Percentiles rank a stretch among this genome's conserved stretches.
These are phyloP conservation scores for Carassius carassius DNA, from an alignment of 2,113 vertebrate genomes.

Conservation along the genomic window DNA sequence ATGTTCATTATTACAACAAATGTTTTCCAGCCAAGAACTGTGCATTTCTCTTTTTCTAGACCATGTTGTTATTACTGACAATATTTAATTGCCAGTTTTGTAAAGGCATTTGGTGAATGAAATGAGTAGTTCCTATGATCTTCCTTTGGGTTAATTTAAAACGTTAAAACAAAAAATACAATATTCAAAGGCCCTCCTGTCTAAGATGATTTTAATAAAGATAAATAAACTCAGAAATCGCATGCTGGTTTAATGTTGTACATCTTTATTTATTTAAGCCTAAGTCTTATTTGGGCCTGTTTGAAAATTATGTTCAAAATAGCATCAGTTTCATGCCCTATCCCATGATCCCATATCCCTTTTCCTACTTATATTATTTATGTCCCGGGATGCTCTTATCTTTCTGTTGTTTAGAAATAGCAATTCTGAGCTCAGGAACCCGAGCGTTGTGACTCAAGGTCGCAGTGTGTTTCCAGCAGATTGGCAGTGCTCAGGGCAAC, in stretches of 20 bases:
- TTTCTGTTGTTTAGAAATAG: slow-evolving; percentile 15
- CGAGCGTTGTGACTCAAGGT: slow-evolving; percentile 19
- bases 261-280: neutral
- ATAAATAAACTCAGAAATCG: too few relatives aligned
- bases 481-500: slow-evolving; percentile 11
- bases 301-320: neutral
- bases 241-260: neutral
- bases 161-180: neutral
- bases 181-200: neutral
- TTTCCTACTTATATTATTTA: neutral
- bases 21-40: neutral
- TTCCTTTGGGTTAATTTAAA: neutral
- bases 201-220: neutral
- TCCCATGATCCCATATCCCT: neutral
- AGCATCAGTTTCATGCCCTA: neutral
- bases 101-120: neutral
- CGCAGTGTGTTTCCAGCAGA: slow-evolving; percentile 37
- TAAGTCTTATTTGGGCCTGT: neutral
- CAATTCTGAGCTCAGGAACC: neutral
- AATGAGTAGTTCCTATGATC: neutral
- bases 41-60: neutral
- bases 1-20: neutral
- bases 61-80: neutral
- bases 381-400: neutral
- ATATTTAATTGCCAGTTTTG: neutral